A percentile compares a stretch with the other conserved stretches of the same genome.
These are phyloP conservation scores for Cryptosula pallasiana DNA, from an alignment of 2,888 invertebrate genomes.

Conservation along the genomic window DNA sequence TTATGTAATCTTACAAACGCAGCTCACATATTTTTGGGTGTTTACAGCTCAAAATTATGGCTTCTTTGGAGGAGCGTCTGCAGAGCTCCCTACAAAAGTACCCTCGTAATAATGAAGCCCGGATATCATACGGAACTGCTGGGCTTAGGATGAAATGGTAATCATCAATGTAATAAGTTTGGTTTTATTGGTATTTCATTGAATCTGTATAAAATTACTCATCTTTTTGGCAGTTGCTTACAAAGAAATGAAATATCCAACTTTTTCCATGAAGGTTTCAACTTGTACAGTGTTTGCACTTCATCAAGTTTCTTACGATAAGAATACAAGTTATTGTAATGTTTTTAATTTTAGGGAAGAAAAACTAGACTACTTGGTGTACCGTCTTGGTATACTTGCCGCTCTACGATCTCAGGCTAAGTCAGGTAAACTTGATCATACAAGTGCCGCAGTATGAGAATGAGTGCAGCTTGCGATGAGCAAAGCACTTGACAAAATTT, in stretches of 20 bases:
- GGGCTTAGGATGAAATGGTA: conserved; percentile 56
- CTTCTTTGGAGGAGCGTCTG: not conserved
- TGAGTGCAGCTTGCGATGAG: not conserved
- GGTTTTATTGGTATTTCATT: not conserved
- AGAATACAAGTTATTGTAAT: conserved; percentile 19
- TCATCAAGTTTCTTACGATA: too few species aligned
- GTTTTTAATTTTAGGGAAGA: conserved; percentile 65
- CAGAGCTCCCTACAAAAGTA: conserved; percentile 22
- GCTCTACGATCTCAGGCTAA: conserved; percentile 77
- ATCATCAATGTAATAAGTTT: conserved; percentile 22
- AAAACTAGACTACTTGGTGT: conserved; percentile 82
- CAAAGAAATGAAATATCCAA: too few species aligned
- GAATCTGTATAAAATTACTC: too few species aligned
- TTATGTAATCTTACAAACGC: too few species aligned
- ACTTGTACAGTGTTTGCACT: too few species aligned
- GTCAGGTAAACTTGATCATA: conserved; percentile 62
- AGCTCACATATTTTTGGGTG: too few species aligned
- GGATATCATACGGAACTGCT: conserved; percentile 56
- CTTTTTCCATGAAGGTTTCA: too few species aligned
- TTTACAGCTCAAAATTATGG: too few species aligned
- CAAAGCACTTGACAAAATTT: too few species aligned
- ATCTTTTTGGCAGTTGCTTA: too few species aligned
- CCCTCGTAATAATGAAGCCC: conserved; percentile 33
- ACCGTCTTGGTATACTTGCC: conserved; percentile 87
- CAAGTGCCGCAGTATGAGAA: not conserved